Base-by-base conservation (phyloP, 2,888 invertebrate species). In the Mesochorus sp. region DNA sequence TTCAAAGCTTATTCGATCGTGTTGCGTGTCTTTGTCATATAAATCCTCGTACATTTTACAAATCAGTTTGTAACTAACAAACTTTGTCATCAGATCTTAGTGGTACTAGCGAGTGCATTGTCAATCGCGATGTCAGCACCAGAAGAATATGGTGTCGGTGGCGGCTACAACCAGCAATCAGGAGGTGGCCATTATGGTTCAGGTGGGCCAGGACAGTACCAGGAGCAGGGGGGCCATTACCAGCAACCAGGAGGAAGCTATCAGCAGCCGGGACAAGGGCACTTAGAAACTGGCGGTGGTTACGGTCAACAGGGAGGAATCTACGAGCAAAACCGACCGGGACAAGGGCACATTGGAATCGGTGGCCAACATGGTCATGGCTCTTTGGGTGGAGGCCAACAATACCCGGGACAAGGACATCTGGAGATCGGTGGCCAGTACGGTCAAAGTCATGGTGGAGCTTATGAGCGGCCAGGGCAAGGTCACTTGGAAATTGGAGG, bases 91-190 rank as follows among this genome's bases (percentile, higher is more conserved):
- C 21, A 67, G 67, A 42, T 67, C 47, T 12, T 53, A 26, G 62
- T 28, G 72, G 68, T 47, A 49, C 53, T 59, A 53, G 47, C 21
- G 37, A 61, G 34, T 55, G 64, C 44, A 17, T 14, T 37, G 39
- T 51, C 71, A 81, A 81, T 64, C 73, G 80, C 6, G 91, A 91
- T 68, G 91, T 91, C 31, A 83, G 90, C 67, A 91, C 91, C 85
- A 90, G 89, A 53, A 44, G 68, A 51, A 64, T 31, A 44, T 19
- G 44, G 34, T 51, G 90, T n/a, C n/a, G n/a, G 91, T 19, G 91
- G 91, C 71, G 89, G 88, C 26, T 80, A 81, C 17, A 80, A 85
- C 21, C 91, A 91, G 57, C 92, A 92, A 75, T 79, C 80, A 0
- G 91, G 92, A 72, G 68, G 74, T n/a, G n/a, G n/a, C n/a, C n/a